Evolutionary conservation across 2,113 vertebrate species (phyloP), one percentile per base, ranked within the genome.

Genomic region (Pelusios castaneus): DNA sequence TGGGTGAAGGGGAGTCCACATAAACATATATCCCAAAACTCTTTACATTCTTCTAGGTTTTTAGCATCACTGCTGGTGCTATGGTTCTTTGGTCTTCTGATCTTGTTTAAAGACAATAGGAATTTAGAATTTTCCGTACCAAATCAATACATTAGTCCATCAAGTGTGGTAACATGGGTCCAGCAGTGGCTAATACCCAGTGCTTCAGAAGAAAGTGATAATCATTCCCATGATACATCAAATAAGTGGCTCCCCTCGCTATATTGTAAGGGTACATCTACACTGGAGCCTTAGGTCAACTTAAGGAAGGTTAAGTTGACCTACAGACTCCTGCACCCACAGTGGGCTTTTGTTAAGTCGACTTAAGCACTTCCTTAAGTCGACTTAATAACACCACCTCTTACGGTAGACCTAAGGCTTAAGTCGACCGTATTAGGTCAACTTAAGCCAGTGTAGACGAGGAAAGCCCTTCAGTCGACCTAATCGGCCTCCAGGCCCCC

Each of bases 91-190:
- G 34, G 34, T 67, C 60, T 67, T 70, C n/a, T 10, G 63, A 22
- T 76, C 41, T 76, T 24, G 6, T 76, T 76, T 5, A 49, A 79
- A 88, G 73, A 3, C 13, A 6, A 43, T 47, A 54, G 9, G 8
- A 88, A 43, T 9, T 45, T 75, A 75, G 70, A 75, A 75, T 75
- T 41, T 92, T 56, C 51, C 54, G 86, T 80, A 55, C 3, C 8
- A 0, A 8, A 67, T 51, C 31, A 82, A 92, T 88, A 93, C 47
- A 34, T 27, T 80, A 21, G 0, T 25, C 73, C 1, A 24, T n/a
- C 17, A 43, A 78, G 24, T 27, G 52, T 80, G 38, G 27, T 43
- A 80, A 63, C 9, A 55, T 0, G 0, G 17, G 22, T 77, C 45
- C 80, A 38, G 19, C 34, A 73, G 29, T 5, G 8, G 10, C 54